These are phyloP conservation scores for Nibea coibor DNA, from an alignment of 2,113 vertebrate genomes.

Conservation along the genomic window DNA sequence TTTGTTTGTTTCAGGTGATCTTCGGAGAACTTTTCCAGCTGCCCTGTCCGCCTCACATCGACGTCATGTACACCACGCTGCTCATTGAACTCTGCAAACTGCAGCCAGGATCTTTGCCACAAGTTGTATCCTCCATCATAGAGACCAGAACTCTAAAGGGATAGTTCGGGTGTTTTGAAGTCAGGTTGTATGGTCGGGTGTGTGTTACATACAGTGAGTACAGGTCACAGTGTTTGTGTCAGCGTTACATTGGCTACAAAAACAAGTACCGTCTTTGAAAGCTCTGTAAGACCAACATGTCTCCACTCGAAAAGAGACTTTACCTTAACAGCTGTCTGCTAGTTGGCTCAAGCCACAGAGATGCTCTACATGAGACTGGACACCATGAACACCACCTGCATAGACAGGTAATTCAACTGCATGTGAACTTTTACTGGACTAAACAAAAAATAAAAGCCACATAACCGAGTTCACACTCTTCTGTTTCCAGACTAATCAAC, in stretches of 20 bases:
- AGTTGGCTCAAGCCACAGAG: constrained; percentile 98
- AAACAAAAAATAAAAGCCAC: no score
- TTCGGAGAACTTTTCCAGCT: constrained; percentile 96
- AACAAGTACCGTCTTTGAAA: no score
- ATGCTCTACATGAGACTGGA: constrained; percentile 99
- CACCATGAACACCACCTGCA: constrained; percentile 95
- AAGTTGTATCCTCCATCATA: constrained; percentile 93
- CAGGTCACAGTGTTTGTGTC: no score
- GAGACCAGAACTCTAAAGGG: no score
- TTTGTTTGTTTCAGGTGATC: constrained; percentile 86
- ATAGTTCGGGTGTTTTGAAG: not conserved
- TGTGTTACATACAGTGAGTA: no score
- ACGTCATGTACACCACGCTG: constrained; percentile 96
- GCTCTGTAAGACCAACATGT: no score
- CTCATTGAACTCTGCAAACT: constrained; percentile 99
- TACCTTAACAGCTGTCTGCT: constrained; percentile 80
- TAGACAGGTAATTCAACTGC: constrained; percentile 87
- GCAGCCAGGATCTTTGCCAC: constrained; percentile 96
- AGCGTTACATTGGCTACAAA: no score
- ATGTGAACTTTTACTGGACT: rapidly evolving
- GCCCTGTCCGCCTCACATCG: constrained; percentile 91
- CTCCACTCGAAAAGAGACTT: not conserved
- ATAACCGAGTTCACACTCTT: not conserved
- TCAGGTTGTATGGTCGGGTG: no score
- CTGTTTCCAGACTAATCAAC: constrained; percentile 84